These are phyloP conservation scores for Cololabis saira DNA, from an alignment of 2,113 vertebrate genomes.

Conservation along the genomic window DNA sequence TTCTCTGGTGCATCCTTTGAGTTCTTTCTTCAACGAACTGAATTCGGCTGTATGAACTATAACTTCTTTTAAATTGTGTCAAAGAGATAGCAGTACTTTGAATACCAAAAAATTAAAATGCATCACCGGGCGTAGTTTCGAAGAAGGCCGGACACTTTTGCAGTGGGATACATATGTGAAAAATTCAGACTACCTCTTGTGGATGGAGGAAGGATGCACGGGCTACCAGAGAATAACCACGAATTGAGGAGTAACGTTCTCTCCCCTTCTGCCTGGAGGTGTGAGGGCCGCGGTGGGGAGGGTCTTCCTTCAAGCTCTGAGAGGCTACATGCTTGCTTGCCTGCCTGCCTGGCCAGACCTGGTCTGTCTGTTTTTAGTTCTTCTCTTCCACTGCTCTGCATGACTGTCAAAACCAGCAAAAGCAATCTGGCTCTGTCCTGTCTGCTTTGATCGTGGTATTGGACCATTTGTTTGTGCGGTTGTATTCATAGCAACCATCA, in stretches of 20 bases:
- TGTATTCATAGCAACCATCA: slow-evolving; percentile 29
- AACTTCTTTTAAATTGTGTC: slow-evolving; percentile 15
- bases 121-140: not conserved
- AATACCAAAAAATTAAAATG: not conserved
- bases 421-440: slow-evolving; percentile 50
- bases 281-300: slow-evolving; percentile 61
- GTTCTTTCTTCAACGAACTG: slow-evolving; percentile 22
- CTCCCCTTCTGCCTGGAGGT: slow-evolving; percentile 63
- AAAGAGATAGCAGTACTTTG: slow-evolving; percentile 11
- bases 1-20: slow-evolving; percentile 55
- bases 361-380: slow-evolving; percentile 49
- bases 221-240: slow-evolving; percentile 57
- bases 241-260: slow-evolving; percentile 52
- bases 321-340: slow-evolving; percentile 72
- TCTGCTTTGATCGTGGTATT: slow-evolving; percentile 50
- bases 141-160: not conserved
- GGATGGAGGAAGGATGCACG: slow-evolving; percentile 7
- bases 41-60: slow-evolving; percentile 24
- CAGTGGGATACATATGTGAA: not conserved
- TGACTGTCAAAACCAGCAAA: slow-evolving; percentile 63
- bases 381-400: slow-evolving; percentile 64
- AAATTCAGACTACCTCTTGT: slow-evolving; percentile 1
- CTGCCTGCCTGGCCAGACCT: slow-evolving; percentile 58
- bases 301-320: slow-evolving; percentile 65
- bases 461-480: slow-evolving; percentile 33